Evolutionary conservation across 2,113 vertebrate species (phyloP).

Genomic region (Isurus oxyrinchus): DNA sequence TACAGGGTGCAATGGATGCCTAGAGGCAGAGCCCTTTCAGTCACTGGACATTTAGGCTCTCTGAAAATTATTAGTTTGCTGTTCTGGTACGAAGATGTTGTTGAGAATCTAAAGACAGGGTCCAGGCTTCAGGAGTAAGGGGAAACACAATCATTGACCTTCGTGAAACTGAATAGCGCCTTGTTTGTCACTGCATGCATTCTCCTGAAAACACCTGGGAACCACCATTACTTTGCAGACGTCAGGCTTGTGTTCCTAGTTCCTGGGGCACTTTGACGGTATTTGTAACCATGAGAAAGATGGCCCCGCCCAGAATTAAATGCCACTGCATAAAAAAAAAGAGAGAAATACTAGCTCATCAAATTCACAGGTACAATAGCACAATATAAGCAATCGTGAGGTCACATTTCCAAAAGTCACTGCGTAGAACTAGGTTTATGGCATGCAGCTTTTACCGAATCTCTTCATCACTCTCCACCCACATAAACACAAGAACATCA

Average conservation of each 20-base stretch:
- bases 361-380: not conserved
- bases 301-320: slow-evolving; percentile 85
- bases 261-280: slow-evolving; percentile 68
- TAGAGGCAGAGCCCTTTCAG: not conserved
- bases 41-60: not conserved
- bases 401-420: not conserved
- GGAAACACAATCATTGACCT: not conserved
- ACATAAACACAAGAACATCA: not conserved
- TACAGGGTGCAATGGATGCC: not conserved
- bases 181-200: slow-evolving; percentile 13
- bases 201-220: not conserved
- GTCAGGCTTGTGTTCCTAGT: slow-evolving; percentile 75
- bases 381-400: not conserved
- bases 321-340: slow-evolving; percentile 79
- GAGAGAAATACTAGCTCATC: slow-evolving; percentile 2
- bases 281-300: slow-evolving; percentile 81
- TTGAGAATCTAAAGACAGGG: not conserved
- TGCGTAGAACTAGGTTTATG: not conserved
- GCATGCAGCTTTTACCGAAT: not conserved
- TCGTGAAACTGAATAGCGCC: not conserved
- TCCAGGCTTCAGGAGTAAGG: not conserved
- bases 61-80: not conserved
- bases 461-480: not conserved
- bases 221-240: slow-evolving; percentile 61
- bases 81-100: not conserved